Evolutionary conservation across 2,888 invertebrate genomes (phyloP).

Genomic region (Oxytorus armatus): DNA sequence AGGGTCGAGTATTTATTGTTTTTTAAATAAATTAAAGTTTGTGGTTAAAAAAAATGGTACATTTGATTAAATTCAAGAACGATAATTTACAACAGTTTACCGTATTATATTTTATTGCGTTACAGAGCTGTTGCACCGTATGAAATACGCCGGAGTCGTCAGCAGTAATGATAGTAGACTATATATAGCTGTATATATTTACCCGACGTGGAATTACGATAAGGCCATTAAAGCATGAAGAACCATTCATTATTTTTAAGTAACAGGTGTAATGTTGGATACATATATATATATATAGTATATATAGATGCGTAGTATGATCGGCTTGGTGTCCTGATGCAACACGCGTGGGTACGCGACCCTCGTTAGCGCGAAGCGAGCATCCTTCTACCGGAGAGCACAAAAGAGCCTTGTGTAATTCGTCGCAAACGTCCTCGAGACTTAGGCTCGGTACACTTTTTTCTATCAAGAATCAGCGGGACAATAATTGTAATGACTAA

Average conservation of each 20-base stretch:
- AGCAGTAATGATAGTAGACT: conserved; percentile 48
- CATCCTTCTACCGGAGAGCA: conserved; percentile 45
- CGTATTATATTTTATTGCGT: conserved; percentile 25
- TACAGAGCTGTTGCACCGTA: conserved; percentile 7
- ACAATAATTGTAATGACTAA: neutral
- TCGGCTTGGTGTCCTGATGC: conserved; percentile 56
- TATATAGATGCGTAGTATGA: conserved; percentile 22
- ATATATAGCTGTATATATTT: conserved; percentile 61
- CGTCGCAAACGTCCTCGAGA: conserved; percentile 39
- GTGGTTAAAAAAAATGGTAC: conserved; percentile 3
- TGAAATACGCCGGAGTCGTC: conserved; percentile 24
- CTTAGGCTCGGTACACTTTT: conserved; percentile 36
- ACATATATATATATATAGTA: conserved; percentile 16
- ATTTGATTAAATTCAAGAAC: conserved; percentile 5
- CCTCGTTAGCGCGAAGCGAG: conserved; percentile 68
- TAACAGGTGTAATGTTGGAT: conserved; percentile 68
- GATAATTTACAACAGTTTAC: conserved; percentile 22
- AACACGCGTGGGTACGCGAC: conserved; percentile 70
- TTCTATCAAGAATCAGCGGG: conserved; percentile 37
- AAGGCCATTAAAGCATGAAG: conserved; percentile 68
- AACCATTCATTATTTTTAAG: conserved; percentile 70
- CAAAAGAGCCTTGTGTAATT: conserved; percentile 51
- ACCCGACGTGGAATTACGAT: conserved; percentile 60
- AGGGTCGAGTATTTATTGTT: too few species aligned
- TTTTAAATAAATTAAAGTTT: neutral